Evolutionary conservation across 2,888 invertebrate genomes (phyloP), one percentile per base, ranked within the genome.

Genomic region (Ornithoptera alexandrae): DNA sequence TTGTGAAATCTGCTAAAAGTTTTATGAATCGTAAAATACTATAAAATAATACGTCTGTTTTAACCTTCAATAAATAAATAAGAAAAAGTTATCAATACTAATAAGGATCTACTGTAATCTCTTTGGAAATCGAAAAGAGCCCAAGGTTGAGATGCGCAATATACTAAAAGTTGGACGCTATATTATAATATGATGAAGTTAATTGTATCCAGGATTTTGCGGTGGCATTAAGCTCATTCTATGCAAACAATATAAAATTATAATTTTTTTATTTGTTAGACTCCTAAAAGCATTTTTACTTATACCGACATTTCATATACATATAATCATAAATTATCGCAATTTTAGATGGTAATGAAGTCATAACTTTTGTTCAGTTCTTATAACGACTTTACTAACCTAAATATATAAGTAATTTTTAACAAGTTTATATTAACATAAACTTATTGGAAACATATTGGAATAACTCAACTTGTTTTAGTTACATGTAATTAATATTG

Each of bases 81-180:
- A 67, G 24, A 56, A 42, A 65, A 10, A 68, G 12, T 46, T 62
- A 46, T 46, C 24, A n/a, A 61, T 57, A 62, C 62, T 69, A 62
- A 65, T 62, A 69, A 65, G 69, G 69, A 69, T 57, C 69, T 65
- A 65, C 53, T 20, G 58, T 68, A 50, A 59, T 63, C 46, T 64
- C 56, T 57, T 69, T 69, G 61, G 69, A 62, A 57, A 65, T 58
- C 61, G 62, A 69, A 69, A 62, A 65, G 46, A 62, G 36, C 20
- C 65, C 62, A 69, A 69, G 69, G 69, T 58, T 65, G 20, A 30
- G 18, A 65, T 42, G 24, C 20, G 60, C 24, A 65, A 68, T 68
- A 68, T 39, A 68, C 39, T 22, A 68, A 59, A 53, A 63, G 17
- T n/a, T 63, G 46, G 30, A 42, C 50, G 62, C 20, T 36, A 60